Conservation (phyloP, 2,113 vertebrate genomes). For the Benitochromis conjunctus region DNA sequence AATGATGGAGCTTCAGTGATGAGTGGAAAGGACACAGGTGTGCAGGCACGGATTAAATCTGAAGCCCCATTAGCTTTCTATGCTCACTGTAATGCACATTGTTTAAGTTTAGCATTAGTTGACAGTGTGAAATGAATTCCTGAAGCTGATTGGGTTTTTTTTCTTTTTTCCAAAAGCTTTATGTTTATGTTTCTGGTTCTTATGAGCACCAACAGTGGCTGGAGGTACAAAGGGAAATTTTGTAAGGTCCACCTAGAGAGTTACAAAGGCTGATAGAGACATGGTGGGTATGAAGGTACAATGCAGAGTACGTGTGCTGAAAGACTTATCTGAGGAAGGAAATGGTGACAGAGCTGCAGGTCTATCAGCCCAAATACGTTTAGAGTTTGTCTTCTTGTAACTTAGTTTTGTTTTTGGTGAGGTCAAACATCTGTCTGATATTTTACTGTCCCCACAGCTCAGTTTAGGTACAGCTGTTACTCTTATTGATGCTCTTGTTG, state of each 20-base stretch:
- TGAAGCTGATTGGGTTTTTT: neutral
- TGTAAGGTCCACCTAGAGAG: neutral
- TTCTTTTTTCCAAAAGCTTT: neutral
- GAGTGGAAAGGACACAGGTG: neutral
- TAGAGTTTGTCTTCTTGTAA: neutral
- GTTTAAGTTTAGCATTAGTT: neutral
- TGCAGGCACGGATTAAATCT: neutral
- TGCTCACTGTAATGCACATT: neutral
- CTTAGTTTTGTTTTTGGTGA: neutral
- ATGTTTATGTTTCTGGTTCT: neutral
- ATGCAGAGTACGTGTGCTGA: neutral
- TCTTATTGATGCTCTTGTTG: neutral
- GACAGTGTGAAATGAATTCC: neutral
- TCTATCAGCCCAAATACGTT: neutral
- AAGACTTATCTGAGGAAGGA: neutral
- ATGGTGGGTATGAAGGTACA: neutral
- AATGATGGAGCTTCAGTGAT: neutral
- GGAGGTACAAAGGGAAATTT: neutral
- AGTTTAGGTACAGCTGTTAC: neutral
- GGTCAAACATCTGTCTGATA: neutral
- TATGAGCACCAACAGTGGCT: neutral
- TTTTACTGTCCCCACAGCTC: neutral
- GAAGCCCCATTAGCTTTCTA: neutral
- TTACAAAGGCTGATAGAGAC: neutral
- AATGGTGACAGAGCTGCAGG: neutral